Evolutionary conservation across 2,888 invertebrate species (phyloP).

Genomic region (Amiota minor): DNA sequence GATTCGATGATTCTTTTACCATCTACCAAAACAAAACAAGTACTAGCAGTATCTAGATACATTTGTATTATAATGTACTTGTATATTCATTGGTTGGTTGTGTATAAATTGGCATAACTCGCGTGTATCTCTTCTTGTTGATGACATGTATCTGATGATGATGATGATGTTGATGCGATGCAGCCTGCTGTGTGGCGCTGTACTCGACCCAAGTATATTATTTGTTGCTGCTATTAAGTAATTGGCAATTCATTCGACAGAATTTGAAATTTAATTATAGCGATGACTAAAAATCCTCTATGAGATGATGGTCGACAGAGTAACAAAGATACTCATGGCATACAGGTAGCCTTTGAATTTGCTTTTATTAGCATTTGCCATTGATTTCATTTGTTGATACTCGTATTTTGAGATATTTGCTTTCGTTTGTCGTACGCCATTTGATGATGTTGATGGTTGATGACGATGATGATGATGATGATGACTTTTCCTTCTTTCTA

Average conservation of each 20-base stretch:
- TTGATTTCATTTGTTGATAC: too few relatives aligned
- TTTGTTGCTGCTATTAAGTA: slow-evolving; percentile 57
- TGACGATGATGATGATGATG: slow-evolving; percentile 43
- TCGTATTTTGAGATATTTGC: too few relatives aligned
- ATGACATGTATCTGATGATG: too few relatives aligned
- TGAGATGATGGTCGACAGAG: slow-evolving; percentile 32
- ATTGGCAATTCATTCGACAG: slow-evolving; percentile 47
- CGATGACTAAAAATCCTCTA: slow-evolving; percentile 47
- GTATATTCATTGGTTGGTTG: too few relatives aligned
- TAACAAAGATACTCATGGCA: neutral
- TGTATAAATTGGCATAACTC: too few relatives aligned
- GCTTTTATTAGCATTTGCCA: too few relatives aligned
- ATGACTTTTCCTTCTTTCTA: slow-evolving; percentile 8
- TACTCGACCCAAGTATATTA: slow-evolving; percentile 15
- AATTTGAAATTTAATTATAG: slow-evolving; percentile 44
- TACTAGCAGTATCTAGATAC: too few relatives aligned
- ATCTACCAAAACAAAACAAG: too few relatives aligned
- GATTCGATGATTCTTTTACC: too few relatives aligned
- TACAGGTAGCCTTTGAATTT: too few relatives aligned
- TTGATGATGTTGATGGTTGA: slow-evolving; percentile 26
- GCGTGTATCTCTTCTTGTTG: too few relatives aligned
- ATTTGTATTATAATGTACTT: too few relatives aligned
- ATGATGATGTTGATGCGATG: neutral
- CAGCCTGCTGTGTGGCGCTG: slow-evolving; percentile 2
- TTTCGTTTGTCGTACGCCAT: neutral